These are phyloP conservation scores for Orthosia gothica DNA, from an alignment of 2,888 invertebrate genomes.

Conservation along the genomic window DNA sequence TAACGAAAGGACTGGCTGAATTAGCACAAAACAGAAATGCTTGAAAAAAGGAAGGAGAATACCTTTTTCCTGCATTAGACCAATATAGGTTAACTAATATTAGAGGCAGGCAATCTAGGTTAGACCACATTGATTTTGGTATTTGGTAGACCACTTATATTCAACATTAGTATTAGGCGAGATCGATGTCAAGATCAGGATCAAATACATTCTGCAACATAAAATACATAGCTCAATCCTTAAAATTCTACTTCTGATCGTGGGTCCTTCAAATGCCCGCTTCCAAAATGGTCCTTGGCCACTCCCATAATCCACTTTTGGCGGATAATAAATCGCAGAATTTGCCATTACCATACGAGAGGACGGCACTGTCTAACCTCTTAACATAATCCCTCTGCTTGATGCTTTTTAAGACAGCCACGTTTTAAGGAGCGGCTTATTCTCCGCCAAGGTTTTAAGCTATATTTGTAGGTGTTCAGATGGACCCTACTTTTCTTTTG, in stretches of 20 bases:
- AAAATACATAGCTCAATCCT: not conserved
- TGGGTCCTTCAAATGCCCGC: not conserved
- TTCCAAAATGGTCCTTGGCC: slow-evolving; percentile 1
- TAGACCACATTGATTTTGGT: not conserved
- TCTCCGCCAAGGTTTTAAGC: slow-evolving; percentile 7
- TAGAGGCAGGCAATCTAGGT: too few species aligned
- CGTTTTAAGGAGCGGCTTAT: slow-evolving; percentile 31
- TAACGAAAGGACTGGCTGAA: too few species aligned
- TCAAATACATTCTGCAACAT: not conserved
- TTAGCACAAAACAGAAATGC: too few species aligned
- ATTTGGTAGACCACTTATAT: not conserved
- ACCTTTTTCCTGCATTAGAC: too few species aligned
- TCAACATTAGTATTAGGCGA: too few species aligned
- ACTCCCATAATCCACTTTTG: slow-evolving; percentile 32
- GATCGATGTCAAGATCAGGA: not conserved
- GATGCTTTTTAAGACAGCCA: slow-evolving; percentile 22
- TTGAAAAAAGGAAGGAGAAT: too few species aligned
- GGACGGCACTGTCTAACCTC: slow-evolving; percentile 38
- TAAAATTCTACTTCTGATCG: not conserved
- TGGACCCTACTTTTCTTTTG: slow-evolving; percentile 16
- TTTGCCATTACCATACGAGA: slow-evolving; percentile 33
- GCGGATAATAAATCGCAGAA: slow-evolving; percentile 21
- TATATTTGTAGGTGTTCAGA: slow-evolving; percentile 6
- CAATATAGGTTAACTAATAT: too few species aligned
- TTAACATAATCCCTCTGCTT: slow-evolving; percentile 36